phyloP scores from a whole-genome alignment of 2,888 invertebrate genomes.

The Lepidocyrtinus sp. region DNA sequence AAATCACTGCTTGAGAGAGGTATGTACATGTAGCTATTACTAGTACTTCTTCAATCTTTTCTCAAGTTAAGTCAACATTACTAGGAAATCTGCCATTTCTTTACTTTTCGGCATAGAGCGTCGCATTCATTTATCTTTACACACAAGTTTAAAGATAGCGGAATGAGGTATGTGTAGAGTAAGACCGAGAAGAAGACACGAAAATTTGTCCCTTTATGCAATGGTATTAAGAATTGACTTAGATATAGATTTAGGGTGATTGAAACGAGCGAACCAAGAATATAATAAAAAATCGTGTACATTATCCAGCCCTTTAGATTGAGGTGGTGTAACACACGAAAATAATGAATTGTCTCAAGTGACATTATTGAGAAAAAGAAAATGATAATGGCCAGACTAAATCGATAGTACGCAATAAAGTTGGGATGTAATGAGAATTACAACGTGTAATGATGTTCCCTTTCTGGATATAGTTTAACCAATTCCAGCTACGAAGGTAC shows the following conservation, averaged over 20 bases:
- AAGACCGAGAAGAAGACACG: not conserved
- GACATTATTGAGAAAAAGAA: not conserved
- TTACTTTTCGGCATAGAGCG: not conserved
- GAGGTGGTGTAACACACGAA: conserved; percentile 18
- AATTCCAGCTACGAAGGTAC: too few relatives aligned
- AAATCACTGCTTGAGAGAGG: not conserved
- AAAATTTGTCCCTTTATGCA: not conserved
- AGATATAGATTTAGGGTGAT: not conserved
- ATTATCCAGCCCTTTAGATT: not conserved
- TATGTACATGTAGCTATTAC: conserved; percentile 19
- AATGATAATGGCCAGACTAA: conserved; percentile 27
- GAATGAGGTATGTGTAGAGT: conserved; percentile 35
- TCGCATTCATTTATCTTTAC: conserved; percentile 32
- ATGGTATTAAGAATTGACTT: not conserved
- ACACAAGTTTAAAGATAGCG: conserved; percentile 21
- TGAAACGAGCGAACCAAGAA: not conserved
- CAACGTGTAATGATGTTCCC: too few relatives aligned
- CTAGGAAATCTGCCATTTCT: not conserved
- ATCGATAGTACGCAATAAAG: not conserved
- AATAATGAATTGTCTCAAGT: conserved; percentile 41
- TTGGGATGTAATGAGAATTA: not conserved
- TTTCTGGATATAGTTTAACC: too few relatives aligned
- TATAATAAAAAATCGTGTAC: conserved; percentile 40
- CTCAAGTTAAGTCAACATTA: not conserved
- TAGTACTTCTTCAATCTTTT: conserved; percentile 22